Conservation (phyloP, 2,888 invertebrate genomes). For the Lasioglossum leucozonium region DNA sequence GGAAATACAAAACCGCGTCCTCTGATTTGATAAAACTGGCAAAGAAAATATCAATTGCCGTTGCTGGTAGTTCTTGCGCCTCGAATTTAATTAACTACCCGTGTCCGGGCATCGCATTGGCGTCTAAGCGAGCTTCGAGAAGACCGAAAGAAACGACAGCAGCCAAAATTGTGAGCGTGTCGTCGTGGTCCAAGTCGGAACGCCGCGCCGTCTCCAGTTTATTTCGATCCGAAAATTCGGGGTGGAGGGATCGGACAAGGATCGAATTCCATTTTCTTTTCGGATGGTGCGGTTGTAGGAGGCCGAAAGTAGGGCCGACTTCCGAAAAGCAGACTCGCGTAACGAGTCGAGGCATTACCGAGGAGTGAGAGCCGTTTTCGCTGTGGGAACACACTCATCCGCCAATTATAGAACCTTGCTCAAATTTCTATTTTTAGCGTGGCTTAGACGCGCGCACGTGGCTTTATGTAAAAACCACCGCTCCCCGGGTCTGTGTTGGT, state of each 20-base stretch:
- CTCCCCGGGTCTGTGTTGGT: neutral
- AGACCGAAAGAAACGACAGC: neutral
- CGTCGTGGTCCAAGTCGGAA: slow-evolving; percentile 9
- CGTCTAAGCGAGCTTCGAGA: neutral
- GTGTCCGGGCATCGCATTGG: neutral
- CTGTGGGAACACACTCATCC: slow-evolving; percentile 82
- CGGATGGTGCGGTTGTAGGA: slow-evolving; percentile 30
- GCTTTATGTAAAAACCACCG: slow-evolving; percentile 66
- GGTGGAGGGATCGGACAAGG: slow-evolving; percentile 32
- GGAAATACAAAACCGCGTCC: no score
- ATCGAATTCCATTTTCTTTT: slow-evolving; percentile 58
- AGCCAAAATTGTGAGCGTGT: neutral
- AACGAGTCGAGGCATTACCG: slow-evolving; percentile 42
- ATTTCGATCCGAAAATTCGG: slow-evolving; percentile 30
- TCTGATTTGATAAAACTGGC: neutral
- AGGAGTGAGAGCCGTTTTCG: slow-evolving; percentile 59
- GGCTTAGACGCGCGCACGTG: slow-evolving; percentile 66
- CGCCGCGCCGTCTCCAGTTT: slow-evolving; percentile 19
- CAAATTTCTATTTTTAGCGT: slow-evolving; percentile 85
- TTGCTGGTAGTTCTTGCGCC: neutral
- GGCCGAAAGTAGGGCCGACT: slow-evolving; percentile 41
- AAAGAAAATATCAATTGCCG: neutral
- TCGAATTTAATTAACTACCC: neutral
- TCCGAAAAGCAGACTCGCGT: slow-evolving; percentile 50
- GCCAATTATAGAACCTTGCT: slow-evolving; percentile 86